These are phyloP conservation scores for Parauchenoglanis punctatus DNA, from an alignment of 2,797 vertebrate genomes.

Conservation along the genomic window DNA sequence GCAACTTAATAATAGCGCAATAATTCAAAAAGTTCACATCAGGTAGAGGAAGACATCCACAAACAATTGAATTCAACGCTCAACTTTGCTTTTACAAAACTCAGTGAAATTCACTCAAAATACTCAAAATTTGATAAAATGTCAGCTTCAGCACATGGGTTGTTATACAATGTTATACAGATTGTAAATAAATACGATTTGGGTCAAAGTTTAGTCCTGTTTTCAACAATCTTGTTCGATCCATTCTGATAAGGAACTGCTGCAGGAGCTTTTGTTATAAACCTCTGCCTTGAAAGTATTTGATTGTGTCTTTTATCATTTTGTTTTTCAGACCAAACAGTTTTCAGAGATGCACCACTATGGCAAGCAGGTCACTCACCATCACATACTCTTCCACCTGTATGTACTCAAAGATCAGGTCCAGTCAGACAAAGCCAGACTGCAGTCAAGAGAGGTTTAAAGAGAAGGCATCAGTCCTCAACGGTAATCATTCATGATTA, in stretches of 20 bases:
- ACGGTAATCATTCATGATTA: constrained; percentile 37
- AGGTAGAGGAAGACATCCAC: neutral
- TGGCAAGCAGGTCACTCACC: neutral
- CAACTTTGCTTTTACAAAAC: neutral
- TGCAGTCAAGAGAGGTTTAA: constrained; percentile 12
- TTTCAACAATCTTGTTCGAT: neutral
- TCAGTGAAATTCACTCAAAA: neutral
- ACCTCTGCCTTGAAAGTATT: neutral
- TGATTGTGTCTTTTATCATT: constrained; percentile 1
- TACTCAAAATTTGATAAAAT: neutral
- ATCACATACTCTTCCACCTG: neutral
- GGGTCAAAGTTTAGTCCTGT: neutral
- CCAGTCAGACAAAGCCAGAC: constrained; percentile 1
- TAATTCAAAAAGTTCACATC: neutral
- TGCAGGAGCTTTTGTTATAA: neutral
- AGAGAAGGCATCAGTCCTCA: constrained; percentile 28
- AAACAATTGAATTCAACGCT: neutral
- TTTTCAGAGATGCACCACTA: constrained; percentile 15
- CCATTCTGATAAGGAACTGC: neutral
- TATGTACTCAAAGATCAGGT: constrained; percentile 12
- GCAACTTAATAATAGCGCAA: neutral
- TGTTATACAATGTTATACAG: neutral
- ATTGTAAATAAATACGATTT: neutral
- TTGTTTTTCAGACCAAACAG: constrained; percentile 18
- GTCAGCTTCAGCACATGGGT: neutral